Evolutionary conservation across 2,888 invertebrate species (phyloP).

Genomic region (Drosophila subsilvestris): DNA sequence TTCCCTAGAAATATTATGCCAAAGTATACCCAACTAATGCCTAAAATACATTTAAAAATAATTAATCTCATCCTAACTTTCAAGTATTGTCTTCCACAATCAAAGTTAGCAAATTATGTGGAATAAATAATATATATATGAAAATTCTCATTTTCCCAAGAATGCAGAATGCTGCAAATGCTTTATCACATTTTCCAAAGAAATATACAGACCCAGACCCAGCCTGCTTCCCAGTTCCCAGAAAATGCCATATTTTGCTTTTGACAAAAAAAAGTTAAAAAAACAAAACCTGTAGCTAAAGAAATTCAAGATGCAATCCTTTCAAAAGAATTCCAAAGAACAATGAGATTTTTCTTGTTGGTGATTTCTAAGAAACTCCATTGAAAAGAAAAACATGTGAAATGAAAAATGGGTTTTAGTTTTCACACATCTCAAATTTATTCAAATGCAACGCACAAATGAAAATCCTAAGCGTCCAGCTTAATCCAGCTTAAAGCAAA

Average conservation of each 20-base stretch:
- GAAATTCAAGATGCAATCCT: not conserved
- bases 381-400: not conserved
- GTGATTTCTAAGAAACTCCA: not conserved
- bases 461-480: slow-evolving; percentile 20
- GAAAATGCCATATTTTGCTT: not conserved
- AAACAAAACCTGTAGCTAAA: not conserved
- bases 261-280: not conserved
- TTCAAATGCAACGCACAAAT: slow-evolving; percentile 28
- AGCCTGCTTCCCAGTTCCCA: too few relatives aligned
- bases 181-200: not conserved
- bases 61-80: not conserved
- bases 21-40: not conserved
- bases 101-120: too few relatives aligned
- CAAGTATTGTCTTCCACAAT: not conserved
- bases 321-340: not conserved
- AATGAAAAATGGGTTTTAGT: not conserved
- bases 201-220: not conserved
- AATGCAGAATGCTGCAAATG: not conserved
- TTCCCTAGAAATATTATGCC: not conserved
- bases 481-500: slow-evolving; percentile 29
- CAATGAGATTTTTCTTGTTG: not conserved
- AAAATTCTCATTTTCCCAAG: not conserved
- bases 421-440: slow-evolving; percentile 24
- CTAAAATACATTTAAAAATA: not conserved
- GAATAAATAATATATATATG: too few relatives aligned